phyloP scores from a whole-genome alignment of 2,888 invertebrate genomes.

The Erebia ligea region DNA sequence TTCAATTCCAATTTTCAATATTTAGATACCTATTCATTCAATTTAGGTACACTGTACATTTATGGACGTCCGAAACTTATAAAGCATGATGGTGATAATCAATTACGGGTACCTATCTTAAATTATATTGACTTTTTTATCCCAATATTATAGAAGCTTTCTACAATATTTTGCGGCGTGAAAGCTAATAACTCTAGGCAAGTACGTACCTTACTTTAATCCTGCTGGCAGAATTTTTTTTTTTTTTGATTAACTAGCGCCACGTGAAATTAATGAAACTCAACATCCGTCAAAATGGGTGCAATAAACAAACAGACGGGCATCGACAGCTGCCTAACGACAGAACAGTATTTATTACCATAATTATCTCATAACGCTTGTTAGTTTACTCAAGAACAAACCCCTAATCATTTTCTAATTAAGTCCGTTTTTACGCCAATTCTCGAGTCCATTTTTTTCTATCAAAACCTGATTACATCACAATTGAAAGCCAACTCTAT shows the following conservation, averaged over 20 bases:
- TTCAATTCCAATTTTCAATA: no score
- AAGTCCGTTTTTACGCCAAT: slow-evolving; percentile 81
- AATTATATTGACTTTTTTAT: no score
- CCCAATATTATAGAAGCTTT: background rate
- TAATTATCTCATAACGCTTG: slow-evolving; percentile 76
- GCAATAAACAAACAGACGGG: slow-evolving; percentile 68
- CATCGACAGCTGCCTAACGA: slow-evolving; percentile 73
- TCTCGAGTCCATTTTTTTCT: slow-evolving; percentile 49
- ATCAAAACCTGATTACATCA: slow-evolving; percentile 31
- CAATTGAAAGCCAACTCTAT: slow-evolving; percentile 49
- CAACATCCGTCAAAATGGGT: slow-evolving; percentile 57
- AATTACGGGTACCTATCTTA: no score
- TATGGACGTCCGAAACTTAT: no score
- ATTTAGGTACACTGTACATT: no score
- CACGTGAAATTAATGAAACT: slow-evolving; percentile 23
- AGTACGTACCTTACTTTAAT: background rate
- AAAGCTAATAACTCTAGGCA: no score
- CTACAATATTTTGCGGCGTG: background rate
- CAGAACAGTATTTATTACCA: slow-evolving; percentile 77
- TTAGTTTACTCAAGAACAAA: slow-evolving; percentile 73
- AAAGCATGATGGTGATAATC: no score
- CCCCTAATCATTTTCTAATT: slow-evolving; percentile 81
- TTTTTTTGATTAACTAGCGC: background rate
- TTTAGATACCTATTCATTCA: no score
- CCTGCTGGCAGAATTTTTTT: background rate